These are phyloP conservation scores for Eupithecia dodoneata DNA, from an alignment of 2,888 invertebrate species.

Conservation along the genomic window DNA sequence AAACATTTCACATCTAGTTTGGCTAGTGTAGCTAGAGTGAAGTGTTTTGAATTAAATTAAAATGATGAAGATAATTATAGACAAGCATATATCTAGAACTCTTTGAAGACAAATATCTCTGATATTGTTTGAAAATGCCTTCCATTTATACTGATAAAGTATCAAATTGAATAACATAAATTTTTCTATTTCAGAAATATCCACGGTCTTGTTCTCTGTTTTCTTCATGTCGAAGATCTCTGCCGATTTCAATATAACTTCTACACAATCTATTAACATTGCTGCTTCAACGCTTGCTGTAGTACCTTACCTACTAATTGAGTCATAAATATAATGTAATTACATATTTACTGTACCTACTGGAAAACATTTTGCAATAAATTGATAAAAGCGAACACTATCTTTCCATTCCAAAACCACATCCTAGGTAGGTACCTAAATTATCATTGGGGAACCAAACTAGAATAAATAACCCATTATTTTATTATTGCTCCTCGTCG, in stretches of 20 bases:
- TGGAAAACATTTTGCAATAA: conserved; percentile 14
- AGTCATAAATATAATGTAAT: too few species aligned
- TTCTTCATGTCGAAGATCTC: neutral
- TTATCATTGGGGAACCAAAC: neutral
- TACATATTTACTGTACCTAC: neutral
- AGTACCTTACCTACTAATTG: too few species aligned
- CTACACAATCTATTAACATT: neutral
- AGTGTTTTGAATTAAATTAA: neutral
- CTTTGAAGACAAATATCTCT: conserved; percentile 37
- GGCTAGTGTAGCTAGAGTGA: too few species aligned
- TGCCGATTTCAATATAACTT: neutral
- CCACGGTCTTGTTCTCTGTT: neutral
- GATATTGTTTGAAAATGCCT: neutral
- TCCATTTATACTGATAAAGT: conserved; percentile 27
- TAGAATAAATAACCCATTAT: neutral
- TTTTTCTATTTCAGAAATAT: conserved; percentile 17
- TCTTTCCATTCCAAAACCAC: conserved; percentile 45
- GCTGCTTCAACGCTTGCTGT: too few species aligned
- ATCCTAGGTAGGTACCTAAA: conserved; percentile 39
- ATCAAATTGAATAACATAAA: neutral
- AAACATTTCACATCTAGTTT: too few species aligned
- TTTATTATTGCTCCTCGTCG: neutral
- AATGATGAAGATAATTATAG: conserved; percentile 44
- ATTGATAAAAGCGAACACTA: conserved; percentile 28
- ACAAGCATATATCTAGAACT: conserved; percentile 47